Percentiles rank a stretch among this genome's conserved stretches.
These are phyloP conservation scores for Calonectris borealis DNA, from an alignment of 2,113 vertebrate species.

Conservation along the genomic window DNA sequence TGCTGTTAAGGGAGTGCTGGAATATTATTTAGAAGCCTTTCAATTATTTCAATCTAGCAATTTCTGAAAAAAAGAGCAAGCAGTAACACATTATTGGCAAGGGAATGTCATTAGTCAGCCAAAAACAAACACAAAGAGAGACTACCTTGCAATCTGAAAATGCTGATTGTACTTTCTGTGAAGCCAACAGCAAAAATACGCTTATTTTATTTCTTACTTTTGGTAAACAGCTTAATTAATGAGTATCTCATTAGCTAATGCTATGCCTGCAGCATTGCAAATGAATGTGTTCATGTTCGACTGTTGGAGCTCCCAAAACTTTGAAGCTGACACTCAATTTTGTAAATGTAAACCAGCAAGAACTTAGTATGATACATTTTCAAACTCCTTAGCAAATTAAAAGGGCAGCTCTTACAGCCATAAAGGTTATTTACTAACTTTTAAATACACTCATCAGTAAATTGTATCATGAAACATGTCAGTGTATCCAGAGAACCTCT, in stretches of 20 bases:
- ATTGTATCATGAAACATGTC: not conserved
- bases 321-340: constrained; percentile 15
- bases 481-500: not conserved
- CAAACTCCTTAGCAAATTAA: constrained; percentile 4
- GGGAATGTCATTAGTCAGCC: not conserved
- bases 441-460: not conserved
- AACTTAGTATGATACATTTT: not conserved
- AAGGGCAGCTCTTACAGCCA: not conserved
- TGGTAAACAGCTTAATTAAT: constrained; percentile 26
- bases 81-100: not conserved
- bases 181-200: constrained; percentile 15
- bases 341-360: not conserved
- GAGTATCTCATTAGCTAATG: not conserved
- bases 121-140: not conserved
- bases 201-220: constrained; percentile 29
- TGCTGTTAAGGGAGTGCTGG: not conserved
- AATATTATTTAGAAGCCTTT: constrained; percentile 16
- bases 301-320: not conserved
- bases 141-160: constrained; percentile 22
- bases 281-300: not conserved
- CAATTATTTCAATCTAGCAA: not conserved
- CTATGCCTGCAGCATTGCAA: not conserved
- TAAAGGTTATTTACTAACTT: not conserved
- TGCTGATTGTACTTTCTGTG: not conserved
- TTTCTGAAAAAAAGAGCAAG: not conserved